Conservation (phyloP, 2,888 invertebrate genomes). For the Athalia circularis region DNA sequence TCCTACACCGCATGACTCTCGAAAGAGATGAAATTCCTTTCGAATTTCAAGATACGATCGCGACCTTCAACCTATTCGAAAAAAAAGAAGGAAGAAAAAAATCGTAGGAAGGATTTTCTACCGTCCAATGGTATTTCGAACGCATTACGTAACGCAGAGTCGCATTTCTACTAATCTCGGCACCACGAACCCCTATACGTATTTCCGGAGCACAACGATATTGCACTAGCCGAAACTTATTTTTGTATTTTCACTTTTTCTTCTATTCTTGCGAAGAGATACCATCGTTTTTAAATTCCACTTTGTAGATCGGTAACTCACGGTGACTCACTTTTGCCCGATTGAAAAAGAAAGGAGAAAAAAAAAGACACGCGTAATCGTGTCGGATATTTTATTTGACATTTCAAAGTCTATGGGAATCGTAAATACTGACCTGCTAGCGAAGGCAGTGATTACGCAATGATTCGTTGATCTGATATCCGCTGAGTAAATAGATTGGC, state of each 20-base stretch:
- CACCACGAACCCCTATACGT: conserved; percentile 32
- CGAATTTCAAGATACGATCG: conserved; percentile 29
- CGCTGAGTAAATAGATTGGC: not conserved
- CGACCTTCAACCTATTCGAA: conserved; percentile 27
- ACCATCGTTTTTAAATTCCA: conserved; percentile 31
- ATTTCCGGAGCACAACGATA: conserved; percentile 23
- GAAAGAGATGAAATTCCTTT: conserved; percentile 30
- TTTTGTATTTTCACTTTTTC: conserved; percentile 5
- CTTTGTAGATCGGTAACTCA: conserved; percentile 14
- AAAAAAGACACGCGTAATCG: not conserved
- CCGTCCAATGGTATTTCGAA: conserved; percentile 44
- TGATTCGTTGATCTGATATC: conserved; percentile 3
- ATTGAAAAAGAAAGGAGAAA: not conserved
- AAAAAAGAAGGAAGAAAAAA: not conserved
- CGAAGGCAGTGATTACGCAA: conserved; percentile 5
- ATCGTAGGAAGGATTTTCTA: conserved; percentile 45
- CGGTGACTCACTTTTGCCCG: conserved; percentile 13
- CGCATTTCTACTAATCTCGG: conserved; percentile 49
- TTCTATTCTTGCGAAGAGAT: not conserved
- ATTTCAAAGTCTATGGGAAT: not conserved
- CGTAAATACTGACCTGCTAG: too few species aligned
- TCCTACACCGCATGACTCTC: conserved; percentile 6
- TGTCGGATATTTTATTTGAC: not conserved
- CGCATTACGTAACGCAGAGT: conserved; percentile 54
- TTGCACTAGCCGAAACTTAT: not conserved